Base-by-base conservation (phyloP, 1,140 invertebrate species). In the Cyclina sinensis region DNA sequence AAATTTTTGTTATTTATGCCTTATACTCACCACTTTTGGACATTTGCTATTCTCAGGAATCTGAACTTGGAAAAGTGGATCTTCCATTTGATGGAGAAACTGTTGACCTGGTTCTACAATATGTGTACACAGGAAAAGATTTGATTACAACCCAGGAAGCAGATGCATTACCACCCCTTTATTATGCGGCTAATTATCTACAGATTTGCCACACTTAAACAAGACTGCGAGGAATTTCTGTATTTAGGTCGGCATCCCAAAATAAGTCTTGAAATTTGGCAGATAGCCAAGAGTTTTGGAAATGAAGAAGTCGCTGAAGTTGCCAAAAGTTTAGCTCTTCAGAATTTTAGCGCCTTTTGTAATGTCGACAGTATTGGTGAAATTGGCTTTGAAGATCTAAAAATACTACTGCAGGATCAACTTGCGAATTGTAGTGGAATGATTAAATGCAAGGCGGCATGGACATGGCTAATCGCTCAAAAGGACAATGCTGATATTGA, bases 241-340 rank as follows among this genome's bases (percentile, higher is more conserved):
- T 43, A 4, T 5, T 27, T 11, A 9, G 35, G 51, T 32, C 65
- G 21, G 30, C 14, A 59, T 14, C 30, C 11, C 2, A 18, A 39
- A 18, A 78, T 86, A 24, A 78, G 84, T 35, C 43, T 86, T 21
- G 68, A 78, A 37, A 62, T 86, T 32, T 86, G 84, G 84, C 46
- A 76, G 43, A 78, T 78, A 39, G 84, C 84, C 0, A 86, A 78
- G 39, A 14, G 46, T 27, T 46, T 78, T 62, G 73, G 32, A 62
- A 76, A 37, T 18, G 16, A 62, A 16, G 32, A 86, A 43, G 74
- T 86, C 7, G 70, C 73, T n/a, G 84, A 78, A 24, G 39, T 78
- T 35, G 84, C 84, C 21, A 86, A 86, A 78, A 48, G 68, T 54
- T 48, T 76, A 30, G 70, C 76, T n/a, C 46, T 86, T 43, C 70